Conservation (phyloP, 1,140 invertebrate genomes). For the Pseudomyrmex dendroicus region DNA sequence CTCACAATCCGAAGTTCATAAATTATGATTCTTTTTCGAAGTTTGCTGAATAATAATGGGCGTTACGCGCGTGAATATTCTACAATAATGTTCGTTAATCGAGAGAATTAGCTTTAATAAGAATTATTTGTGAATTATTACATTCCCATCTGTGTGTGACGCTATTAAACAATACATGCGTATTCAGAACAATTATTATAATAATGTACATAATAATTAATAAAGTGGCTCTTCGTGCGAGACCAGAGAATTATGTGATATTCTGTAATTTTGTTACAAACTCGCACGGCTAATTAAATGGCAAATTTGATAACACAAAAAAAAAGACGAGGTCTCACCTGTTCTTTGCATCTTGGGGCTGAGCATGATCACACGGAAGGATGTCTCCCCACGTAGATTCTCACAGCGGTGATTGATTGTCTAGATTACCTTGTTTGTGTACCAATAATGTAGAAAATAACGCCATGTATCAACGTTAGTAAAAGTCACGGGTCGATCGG, state of each 20-base stretch:
- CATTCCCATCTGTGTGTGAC: no score
- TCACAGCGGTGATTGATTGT: constrained; percentile 68
- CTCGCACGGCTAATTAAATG: neutral
- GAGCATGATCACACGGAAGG: constrained; percentile 85
- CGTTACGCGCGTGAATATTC: no score
- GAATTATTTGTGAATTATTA: no score
- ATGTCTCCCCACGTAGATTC: constrained; percentile 25
- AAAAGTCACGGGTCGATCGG: constrained; percentile 18
- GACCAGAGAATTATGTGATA: no score
- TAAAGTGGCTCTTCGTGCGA: no score
- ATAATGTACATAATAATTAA: neutral
- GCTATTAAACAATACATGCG: no score
- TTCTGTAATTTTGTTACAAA: no score
- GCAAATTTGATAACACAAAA: neutral
- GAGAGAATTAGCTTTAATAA: no score
- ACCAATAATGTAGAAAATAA: constrained; percentile 46
- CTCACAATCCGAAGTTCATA: no score
- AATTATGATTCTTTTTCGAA: no score
- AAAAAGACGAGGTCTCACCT: constrained; percentile 61
- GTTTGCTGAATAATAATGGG: no score
- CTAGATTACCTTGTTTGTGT: constrained; percentile 62
- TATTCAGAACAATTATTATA: constrained; percentile 5
- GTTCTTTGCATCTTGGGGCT: constrained; percentile 94
- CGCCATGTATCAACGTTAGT: constrained; percentile 7
- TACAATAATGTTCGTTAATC: no score